Conservation (phyloP, 2,797 vertebrate genomes). For the Coregonus sp. region DNA sequence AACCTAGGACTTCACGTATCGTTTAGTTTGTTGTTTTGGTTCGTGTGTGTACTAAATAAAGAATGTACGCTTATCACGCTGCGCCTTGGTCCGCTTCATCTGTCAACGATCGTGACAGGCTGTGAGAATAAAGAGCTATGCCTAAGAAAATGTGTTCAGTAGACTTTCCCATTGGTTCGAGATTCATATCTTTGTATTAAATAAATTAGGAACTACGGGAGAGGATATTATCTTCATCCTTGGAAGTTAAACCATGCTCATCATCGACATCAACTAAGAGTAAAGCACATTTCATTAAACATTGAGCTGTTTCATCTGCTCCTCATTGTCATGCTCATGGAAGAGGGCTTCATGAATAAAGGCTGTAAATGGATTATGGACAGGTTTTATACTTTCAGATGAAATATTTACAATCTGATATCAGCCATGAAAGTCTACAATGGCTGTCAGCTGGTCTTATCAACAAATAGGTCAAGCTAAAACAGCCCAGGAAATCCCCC, state of each 20-base stretch:
- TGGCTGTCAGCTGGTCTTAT: background rate
- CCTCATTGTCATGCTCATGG: background rate
- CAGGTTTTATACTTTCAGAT: background rate
- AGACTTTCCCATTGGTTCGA: background rate
- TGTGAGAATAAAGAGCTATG: too few species aligned
- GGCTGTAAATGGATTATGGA: background rate
- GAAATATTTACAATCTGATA: background rate
- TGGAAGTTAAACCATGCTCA: background rate
- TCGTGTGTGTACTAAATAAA: too few species aligned
- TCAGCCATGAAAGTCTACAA: background rate
- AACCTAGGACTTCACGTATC: too few species aligned
- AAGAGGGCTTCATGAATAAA: background rate
- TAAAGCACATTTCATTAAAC: background rate
- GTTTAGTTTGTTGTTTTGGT: too few species aligned
- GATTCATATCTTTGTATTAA: background rate
- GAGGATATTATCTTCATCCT: background rate
- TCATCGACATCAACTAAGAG: background rate
- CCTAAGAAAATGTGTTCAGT: too few species aligned
- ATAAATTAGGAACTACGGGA: background rate
- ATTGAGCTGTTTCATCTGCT: slow-evolving; percentile 1
- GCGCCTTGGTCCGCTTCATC: too few species aligned
- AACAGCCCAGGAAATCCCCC: too few species aligned
- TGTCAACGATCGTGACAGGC: too few species aligned
- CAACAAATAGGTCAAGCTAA: background rate
- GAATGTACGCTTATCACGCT: too few species aligned